Percentiles rank a stretch among this genome's conserved stretches.
These are phyloP conservation scores for Semibalanus balanoides DNA, from an alignment of 1,140 invertebrate species.

Conservation along the genomic window DNA sequence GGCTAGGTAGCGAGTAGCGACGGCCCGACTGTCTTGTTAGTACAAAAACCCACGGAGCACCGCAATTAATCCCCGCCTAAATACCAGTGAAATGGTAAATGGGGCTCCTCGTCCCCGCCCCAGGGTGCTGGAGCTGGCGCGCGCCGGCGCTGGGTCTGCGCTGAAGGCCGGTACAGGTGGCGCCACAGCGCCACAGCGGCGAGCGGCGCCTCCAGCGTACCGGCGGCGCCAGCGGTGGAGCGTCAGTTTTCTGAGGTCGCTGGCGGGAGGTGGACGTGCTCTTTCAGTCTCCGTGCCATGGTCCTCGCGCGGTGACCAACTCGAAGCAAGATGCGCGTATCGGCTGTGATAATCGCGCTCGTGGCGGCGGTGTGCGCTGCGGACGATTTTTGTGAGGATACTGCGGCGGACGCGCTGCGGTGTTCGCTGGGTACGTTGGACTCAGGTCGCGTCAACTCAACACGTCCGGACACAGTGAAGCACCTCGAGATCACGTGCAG, in stretches of 20 bases:
- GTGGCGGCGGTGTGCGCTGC: background rate
- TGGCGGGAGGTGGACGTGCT: background rate
- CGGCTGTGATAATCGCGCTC: background rate
- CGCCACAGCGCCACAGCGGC: background rate
- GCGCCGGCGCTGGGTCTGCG: background rate
- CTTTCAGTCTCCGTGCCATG: background rate
- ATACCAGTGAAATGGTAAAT: slow-evolving; percentile 2
- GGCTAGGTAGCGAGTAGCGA: no score
- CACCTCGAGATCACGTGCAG: background rate
- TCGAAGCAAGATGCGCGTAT: background rate
- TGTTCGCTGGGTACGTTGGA: background rate
- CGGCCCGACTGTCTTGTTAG: background rate
- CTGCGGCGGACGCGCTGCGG: background rate
- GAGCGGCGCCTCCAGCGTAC: no score
- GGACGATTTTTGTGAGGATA: background rate
- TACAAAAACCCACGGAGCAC: background rate
- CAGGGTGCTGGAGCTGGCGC: no score
- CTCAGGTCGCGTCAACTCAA: background rate
- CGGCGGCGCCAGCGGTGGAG: no score
- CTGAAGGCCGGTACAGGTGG: background rate
- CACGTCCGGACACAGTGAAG: background rate
- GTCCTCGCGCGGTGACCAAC: background rate
- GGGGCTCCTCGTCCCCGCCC: background rate
- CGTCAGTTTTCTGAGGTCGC: background rate
- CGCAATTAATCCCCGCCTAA: background rate